Evolutionary conservation across 2,113 vertebrate genomes (phyloP).

Genomic region (Mustela nigripes): DNA sequence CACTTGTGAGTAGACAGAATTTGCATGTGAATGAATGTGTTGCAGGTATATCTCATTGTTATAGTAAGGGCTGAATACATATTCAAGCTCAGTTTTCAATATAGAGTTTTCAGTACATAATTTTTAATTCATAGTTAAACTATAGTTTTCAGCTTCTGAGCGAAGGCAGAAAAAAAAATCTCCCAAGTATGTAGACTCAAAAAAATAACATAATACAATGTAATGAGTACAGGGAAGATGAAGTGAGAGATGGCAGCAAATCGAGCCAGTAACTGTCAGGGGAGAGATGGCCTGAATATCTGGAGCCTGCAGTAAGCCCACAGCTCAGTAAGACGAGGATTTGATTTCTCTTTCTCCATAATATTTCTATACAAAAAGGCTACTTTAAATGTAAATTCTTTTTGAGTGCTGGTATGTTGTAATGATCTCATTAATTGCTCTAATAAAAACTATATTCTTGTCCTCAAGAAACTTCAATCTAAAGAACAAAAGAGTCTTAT

Average conservation of each 20-base stretch:
- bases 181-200: background rate
- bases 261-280: background rate
- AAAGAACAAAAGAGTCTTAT: background rate
- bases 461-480: background rate
- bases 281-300: background rate
- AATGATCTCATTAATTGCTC: background rate
- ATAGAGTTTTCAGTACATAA: background rate
- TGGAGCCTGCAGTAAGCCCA: background rate
- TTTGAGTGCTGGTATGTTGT: background rate
- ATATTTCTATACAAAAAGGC: background rate
- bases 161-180: background rate
- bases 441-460: background rate
- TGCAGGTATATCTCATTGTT: background rate
- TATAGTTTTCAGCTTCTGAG: background rate
- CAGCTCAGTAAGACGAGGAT: background rate
- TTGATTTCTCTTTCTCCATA: background rate
- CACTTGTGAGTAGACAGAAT: background rate
- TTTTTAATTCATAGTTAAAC: background rate
- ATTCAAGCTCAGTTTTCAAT: background rate
- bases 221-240: background rate
- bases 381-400: background rate
- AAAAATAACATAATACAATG: background rate
- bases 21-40: background rate
- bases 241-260: background rate
- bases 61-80: background rate